Conservation (phyloP, 2,797 vertebrate genomes). For the Spizella passerina region DNA sequence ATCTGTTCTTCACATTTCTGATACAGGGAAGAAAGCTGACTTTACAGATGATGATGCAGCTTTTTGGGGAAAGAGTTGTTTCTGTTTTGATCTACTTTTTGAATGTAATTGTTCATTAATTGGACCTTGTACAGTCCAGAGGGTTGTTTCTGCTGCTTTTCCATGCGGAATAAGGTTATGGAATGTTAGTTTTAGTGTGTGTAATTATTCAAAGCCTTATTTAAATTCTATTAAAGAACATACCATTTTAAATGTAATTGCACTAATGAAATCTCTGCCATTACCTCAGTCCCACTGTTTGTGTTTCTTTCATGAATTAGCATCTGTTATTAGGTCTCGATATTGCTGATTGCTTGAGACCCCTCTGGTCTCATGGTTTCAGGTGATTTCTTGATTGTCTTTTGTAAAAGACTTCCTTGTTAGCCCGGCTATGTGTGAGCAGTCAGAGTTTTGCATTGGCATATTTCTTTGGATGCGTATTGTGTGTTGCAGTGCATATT, state of each 20-base stretch:
- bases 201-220: slow-evolving; percentile 80
- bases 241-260: slow-evolving; percentile 79
- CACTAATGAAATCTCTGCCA: slow-evolving; percentile 77
- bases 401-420: slow-evolving; percentile 31
- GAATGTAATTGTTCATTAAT: slow-evolving; percentile 76
- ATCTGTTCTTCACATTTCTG: slow-evolving; percentile 31
- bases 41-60: slow-evolving; percentile 17
- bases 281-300: slow-evolving; percentile 63
- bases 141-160: slow-evolving; percentile 67
- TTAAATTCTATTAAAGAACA: slow-evolving; percentile 79
- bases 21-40: slow-evolving; percentile 4
- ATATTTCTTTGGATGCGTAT: slow-evolving; percentile 64
- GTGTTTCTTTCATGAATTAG: slow-evolving; percentile 57
- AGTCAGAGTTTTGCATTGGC: slow-evolving; percentile 56
- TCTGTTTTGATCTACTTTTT: slow-evolving; percentile 62
- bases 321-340: slow-evolving; percentile 12
- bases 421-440: slow-evolving; percentile 38
- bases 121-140: slow-evolving; percentile 53
- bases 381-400: slow-evolving; percentile 54
- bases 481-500: slow-evolving; percentile 67
- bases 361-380: neutral
- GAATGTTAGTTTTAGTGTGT: slow-evolving; percentile 76
- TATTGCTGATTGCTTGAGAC: neutral
- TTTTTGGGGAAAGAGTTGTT: slow-evolving; percentile 23
- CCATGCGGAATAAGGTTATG: slow-evolving; percentile 69